phyloP scores from a whole-genome alignment of 2,113 vertebrate species.

The Passerina amoena region DNA sequence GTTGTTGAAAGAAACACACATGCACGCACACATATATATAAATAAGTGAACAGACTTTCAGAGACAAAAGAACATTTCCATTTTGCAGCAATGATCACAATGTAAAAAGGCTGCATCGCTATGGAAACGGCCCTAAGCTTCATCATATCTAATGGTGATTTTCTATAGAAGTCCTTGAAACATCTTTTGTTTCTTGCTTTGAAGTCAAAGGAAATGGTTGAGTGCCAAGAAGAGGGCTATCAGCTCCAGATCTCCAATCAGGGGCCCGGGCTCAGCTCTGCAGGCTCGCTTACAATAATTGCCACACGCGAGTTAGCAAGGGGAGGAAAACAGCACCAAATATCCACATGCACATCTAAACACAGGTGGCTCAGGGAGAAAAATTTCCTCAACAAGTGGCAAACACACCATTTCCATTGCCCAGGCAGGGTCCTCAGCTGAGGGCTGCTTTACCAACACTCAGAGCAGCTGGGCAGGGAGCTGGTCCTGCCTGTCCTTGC shows the following conservation, averaged over 20 bases:
- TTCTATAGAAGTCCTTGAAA: conserved; percentile 75
- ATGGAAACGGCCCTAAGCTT: conserved; percentile 74
- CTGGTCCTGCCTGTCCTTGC: not conserved
- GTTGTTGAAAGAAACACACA: conserved; percentile 6
- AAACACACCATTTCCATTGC: not conserved
- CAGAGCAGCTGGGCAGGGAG: not conserved
- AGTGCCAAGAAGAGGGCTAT: conserved; percentile 30
- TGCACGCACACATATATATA: not conserved
- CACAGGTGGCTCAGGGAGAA: not conserved
- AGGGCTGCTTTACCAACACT: not conserved
- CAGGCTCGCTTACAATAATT: conserved; percentile 11
- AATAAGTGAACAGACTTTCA: conserved; percentile 51
- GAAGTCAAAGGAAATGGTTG: conserved; percentile 56
- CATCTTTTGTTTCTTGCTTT: conserved; percentile 73
- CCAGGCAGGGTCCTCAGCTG: not conserved
- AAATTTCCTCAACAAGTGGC: not conserved
- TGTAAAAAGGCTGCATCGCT: conserved; percentile 66
- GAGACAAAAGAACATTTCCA: conserved; percentile 75
- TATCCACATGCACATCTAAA: not conserved
- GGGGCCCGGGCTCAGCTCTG: not conserved
- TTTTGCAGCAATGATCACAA: conserved; percentile 71
- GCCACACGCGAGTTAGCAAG: not conserved
- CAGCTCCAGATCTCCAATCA: conserved; percentile 34
- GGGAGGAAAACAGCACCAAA: not conserved
- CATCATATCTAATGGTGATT: conserved; percentile 68